Evolutionary conservation across 2,113 vertebrate genomes (phyloP).

Genomic region (Chaetodon trifascialis): DNA sequence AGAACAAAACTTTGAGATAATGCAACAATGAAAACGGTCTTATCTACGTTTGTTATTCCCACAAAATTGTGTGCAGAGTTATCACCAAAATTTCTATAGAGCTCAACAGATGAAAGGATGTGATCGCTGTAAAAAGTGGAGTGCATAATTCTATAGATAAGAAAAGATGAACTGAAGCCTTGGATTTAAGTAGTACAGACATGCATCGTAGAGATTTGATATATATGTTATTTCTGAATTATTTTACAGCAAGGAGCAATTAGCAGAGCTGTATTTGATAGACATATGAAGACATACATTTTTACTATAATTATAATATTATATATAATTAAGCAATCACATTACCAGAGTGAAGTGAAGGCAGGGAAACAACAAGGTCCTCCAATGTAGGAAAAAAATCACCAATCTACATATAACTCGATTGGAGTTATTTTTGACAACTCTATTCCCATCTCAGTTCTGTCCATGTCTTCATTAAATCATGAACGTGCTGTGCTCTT

Average conservation of each 20-base stretch:
- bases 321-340: conserved; percentile 7
- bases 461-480: conserved; percentile 32
- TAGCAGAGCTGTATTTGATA: not conserved
- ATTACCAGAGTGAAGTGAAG: not conserved
- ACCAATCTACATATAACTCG: not conserved
- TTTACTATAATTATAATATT: not conserved
- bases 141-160: conserved; percentile 26
- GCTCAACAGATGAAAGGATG: conserved; percentile 35
- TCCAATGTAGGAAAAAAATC: not conserved
- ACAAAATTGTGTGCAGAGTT: conserved; percentile 47
- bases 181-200: conserved; percentile 8
- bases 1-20: conserved; percentile 60
- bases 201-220: conserved; percentile 6
- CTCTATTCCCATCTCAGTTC: not conserved
- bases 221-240: conserved; percentile 17
- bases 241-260: conserved; percentile 9
- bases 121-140: conserved; percentile 16
- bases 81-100: conserved; percentile 36
- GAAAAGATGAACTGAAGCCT: not conserved
- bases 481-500: conserved; percentile 43
- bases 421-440: conserved; percentile 14
- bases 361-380: not conserved
- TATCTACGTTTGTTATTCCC: conserved; percentile 51
- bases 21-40: conserved; percentile 41
- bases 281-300: not conserved